Evolutionary conservation across 2,797 vertebrate genomes (phyloP).

Genomic region (Pseudomugil gertrudae): DNA sequence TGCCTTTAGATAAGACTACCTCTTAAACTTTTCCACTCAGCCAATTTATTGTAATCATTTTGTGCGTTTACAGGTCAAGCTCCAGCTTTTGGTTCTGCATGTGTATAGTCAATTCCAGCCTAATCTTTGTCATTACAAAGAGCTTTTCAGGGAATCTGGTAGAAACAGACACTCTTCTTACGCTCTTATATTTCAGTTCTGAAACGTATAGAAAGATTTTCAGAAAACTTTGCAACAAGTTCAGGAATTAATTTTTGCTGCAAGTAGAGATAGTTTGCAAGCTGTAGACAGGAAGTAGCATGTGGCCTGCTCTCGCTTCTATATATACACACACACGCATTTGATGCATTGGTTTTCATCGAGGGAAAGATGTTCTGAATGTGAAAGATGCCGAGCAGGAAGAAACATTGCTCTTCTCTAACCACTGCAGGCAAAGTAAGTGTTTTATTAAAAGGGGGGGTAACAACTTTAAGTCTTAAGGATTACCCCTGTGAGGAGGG

Average conservation of each 20-base stretch:
- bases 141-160: not conserved
- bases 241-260: conserved; percentile 23
- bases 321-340: conserved; percentile 46
- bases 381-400: conserved; percentile 65
- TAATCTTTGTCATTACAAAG: conserved; percentile 15
- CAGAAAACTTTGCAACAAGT: not conserved
- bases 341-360: conserved; percentile 55
- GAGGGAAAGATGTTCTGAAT: conserved; percentile 44
- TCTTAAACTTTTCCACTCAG: conserved; percentile 58
- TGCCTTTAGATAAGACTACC: conserved; percentile 50
- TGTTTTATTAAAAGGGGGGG: conserved; percentile 4
- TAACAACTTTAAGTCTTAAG: too few species aligned
- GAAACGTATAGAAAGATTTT: not conserved
- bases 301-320: conserved; percentile 73
- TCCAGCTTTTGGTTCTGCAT: conserved; percentile 43
- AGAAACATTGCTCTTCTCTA: conserved; percentile 55
- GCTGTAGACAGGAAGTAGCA: conserved; percentile 75
- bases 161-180: too few species aligned
- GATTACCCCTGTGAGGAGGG: conserved; percentile 23
- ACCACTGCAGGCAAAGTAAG: conserved; percentile 66
- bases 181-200: too few species aligned
- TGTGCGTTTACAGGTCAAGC: conserved; percentile 48
- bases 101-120: not conserved
- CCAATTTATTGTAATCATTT: conserved; percentile 54
- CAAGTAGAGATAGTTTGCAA: conserved; percentile 37